phyloP scores from a whole-genome alignment of 2,113 vertebrate species.

The Istiophorus platypterus region DNA sequence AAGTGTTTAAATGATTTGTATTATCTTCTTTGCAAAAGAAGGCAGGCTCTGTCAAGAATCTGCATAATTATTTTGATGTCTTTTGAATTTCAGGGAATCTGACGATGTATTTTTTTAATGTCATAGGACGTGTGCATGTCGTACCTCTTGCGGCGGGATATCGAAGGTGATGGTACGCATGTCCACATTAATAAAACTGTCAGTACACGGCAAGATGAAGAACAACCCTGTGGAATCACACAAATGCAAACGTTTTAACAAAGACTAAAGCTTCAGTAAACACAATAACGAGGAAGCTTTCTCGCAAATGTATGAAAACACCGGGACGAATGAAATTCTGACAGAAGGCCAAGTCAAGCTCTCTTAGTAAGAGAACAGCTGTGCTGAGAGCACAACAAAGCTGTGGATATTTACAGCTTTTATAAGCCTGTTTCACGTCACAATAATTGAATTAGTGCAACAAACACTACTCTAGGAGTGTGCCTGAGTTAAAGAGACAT shows the following conservation, averaged over 20 bases:
- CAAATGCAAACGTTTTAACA: constrained; percentile 61
- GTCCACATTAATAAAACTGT: constrained; percentile 97
- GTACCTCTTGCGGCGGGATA: constrained; percentile 97
- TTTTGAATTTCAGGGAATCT: constrained; percentile 24
- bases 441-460: constrained; percentile 61
- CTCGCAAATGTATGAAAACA: constrained; percentile 72
- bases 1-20: neutral
- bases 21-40: neutral
- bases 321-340: constrained; percentile 59
- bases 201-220: constrained; percentile 95
- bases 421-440: constrained; percentile 56
- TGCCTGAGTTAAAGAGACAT: constrained; percentile 61
- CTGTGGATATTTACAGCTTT: constrained; percentile 63
- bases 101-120: constrained; percentile 22
- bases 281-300: constrained; percentile 67
- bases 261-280: constrained; percentile 63
- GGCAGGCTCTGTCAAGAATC: neutral
- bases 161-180: constrained; percentile 97
- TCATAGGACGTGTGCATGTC: constrained; percentile 30
- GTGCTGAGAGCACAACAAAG: constrained; percentile 64
- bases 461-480: constrained; percentile 53
- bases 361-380: constrained; percentile 70
- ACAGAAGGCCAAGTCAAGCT: constrained; percentile 59
- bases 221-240: constrained; percentile 89
- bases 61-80: neutral